Evolutionary conservation across 2,888 invertebrate species (phyloP).

Genomic region (Troides aeacus): DNA sequence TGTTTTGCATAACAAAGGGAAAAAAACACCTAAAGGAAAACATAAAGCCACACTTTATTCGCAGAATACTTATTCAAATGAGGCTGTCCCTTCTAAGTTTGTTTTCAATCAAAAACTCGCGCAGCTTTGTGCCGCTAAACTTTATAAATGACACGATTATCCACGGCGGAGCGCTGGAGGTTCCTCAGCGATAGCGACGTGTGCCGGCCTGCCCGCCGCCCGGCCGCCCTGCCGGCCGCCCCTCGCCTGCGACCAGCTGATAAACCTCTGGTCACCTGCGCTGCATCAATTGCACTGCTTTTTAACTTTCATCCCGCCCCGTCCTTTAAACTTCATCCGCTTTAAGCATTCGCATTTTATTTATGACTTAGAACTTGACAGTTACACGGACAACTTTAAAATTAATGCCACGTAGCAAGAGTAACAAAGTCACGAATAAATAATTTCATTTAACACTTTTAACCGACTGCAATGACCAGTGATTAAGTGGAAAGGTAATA

Average conservation of each 20-base stretch:
- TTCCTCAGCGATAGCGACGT: slow-evolving; percentile 62
- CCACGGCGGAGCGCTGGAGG: slow-evolving; percentile 57
- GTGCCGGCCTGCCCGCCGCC: slow-evolving; percentile 36
- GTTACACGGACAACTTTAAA: slow-evolving; percentile 43
- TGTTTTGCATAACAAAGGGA: slow-evolving; percentile 80
- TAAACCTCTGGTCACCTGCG: slow-evolving; percentile 77
- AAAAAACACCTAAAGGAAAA: slow-evolving; percentile 80
- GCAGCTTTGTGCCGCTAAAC: slow-evolving; percentile 79
- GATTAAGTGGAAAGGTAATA: slow-evolving; percentile 40
- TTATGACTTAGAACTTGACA: slow-evolving; percentile 72
- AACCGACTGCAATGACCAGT: slow-evolving; percentile 10
- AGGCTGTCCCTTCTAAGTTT: slow-evolving; percentile 81
- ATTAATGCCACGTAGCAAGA: neutral
- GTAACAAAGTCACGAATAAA: slow-evolving; percentile 11
- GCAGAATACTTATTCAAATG: slow-evolving; percentile 81
- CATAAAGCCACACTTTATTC: slow-evolving; percentile 81
- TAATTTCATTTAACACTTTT: slow-evolving; percentile 20
- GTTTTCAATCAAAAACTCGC: slow-evolving; percentile 80
- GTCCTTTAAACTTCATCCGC: slow-evolving; percentile 74
- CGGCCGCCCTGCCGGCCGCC: slow-evolving; percentile 24
- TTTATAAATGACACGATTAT: slow-evolving; percentile 81
- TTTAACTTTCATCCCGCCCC: slow-evolving; percentile 75
- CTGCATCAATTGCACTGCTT: slow-evolving; percentile 78
- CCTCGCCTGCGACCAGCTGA: slow-evolving; percentile 63
- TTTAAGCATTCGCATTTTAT: slow-evolving; percentile 68